Evolutionary conservation across 1,140 invertebrate species (phyloP).

Genomic region (Mycetomoellerius zeteki): DNA sequence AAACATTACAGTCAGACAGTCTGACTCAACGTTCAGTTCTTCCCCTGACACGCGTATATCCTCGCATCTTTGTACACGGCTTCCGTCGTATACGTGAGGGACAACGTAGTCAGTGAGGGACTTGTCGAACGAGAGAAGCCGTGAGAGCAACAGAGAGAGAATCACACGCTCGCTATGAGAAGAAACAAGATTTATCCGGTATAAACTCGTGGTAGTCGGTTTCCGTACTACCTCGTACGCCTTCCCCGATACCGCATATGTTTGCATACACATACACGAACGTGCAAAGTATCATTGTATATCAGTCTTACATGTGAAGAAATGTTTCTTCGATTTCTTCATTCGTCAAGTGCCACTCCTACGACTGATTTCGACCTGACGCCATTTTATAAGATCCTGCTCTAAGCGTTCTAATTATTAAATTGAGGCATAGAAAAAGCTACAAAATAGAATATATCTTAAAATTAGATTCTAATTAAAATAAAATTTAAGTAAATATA

Average conservation of each 20-base stretch:
- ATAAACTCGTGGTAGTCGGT: slow-evolving; percentile 80
- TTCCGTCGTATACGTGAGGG: slow-evolving; percentile 3
- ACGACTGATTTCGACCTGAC: not conserved
- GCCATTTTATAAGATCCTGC: not conserved
- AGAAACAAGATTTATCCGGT: slow-evolving; percentile 84
- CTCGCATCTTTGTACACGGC: not conserved
- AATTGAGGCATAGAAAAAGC: not conserved
- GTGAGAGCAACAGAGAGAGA: slow-evolving; percentile 52
- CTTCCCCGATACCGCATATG: slow-evolving; percentile 68
- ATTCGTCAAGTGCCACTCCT: not conserved
- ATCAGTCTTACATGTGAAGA: slow-evolving; percentile 27
- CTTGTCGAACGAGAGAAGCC: slow-evolving; percentile 42
- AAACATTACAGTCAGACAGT: slow-evolving; percentile 61
- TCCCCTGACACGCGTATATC: slow-evolving; percentile 53
- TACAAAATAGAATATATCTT: not conserved
- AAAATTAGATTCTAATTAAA: not conserved
- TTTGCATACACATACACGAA: slow-evolving; percentile 11
- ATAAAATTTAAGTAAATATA: not conserved
- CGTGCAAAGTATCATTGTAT: slow-evolving; percentile 32
- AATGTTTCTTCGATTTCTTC: slow-evolving; percentile 59
- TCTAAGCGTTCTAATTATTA: not conserved
- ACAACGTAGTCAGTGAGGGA: slow-evolving; percentile 45
- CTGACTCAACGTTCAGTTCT: slow-evolving; percentile 59
- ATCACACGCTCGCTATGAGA: slow-evolving; percentile 55
- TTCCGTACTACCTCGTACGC: slow-evolving; percentile 78